Evolutionary conservation across 2,888 invertebrate species (phyloP).

Genomic region (Chirona hameri): DNA sequence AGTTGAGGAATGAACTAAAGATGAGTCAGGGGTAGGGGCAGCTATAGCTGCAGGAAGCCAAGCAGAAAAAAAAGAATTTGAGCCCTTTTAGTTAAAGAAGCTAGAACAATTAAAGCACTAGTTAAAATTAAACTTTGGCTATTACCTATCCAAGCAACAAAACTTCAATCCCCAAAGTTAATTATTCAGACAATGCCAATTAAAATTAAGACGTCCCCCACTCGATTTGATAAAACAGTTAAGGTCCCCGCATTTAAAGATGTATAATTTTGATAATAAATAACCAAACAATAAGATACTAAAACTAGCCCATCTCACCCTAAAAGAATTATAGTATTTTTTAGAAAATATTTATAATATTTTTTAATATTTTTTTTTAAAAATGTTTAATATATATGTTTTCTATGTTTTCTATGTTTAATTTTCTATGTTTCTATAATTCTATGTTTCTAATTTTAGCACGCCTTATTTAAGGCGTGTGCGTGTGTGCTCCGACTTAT

Average conservation of each 20-base stretch:
- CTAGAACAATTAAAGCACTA: slow-evolving; percentile 49
- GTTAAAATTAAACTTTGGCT: not conserved
- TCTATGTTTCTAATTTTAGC: no score
- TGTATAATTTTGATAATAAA: not conserved
- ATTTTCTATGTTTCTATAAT: no score
- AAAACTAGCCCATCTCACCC: not conserved
- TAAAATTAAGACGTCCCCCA: not conserved
- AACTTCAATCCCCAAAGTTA: not conserved
- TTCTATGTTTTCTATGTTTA: no score
- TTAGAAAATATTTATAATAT: no score
- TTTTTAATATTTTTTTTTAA: no score
- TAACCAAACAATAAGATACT: not conserved
- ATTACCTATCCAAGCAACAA: not conserved
- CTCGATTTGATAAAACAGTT: not conserved
- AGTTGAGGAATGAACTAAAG: slow-evolving; percentile 72
- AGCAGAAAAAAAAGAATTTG: slow-evolving; percentile 75
- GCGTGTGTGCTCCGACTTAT: no score
- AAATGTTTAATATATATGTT: no score
- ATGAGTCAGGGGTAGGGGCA: slow-evolving; percentile 69
- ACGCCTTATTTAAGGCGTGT: no score
- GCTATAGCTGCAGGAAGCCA: slow-evolving; percentile 71
- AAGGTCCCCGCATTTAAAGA: not conserved
- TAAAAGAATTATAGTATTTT: no score
- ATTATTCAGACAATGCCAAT: not conserved
- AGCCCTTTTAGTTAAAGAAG: slow-evolving; percentile 70